A percentile compares a stretch with the other conserved stretches of the same genome.
These are phyloP conservation scores for Drosophila nr. medialis DNA, from an alignment of 2,888 invertebrate species.

Conservation along the genomic window DNA sequence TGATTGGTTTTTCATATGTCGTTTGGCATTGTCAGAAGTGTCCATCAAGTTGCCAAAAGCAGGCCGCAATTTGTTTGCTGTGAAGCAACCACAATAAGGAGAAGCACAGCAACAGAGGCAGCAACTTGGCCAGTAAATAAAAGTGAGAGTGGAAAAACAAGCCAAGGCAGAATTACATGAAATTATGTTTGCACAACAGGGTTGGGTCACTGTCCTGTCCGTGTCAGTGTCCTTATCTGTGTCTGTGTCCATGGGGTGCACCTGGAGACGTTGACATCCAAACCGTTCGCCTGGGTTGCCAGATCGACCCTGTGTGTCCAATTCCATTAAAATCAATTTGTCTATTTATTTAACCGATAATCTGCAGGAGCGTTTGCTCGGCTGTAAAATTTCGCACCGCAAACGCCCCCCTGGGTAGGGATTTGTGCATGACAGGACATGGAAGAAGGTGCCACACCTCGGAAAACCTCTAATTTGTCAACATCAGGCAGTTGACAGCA, in stretches of 20 bases:
- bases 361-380: conserved; percentile 60
- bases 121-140: conserved; percentile 37
- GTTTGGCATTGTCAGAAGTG: conserved; percentile 23
- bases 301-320: conserved; percentile 52
- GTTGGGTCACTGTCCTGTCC: conserved; percentile 38
- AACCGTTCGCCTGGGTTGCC: conserved; percentile 1
- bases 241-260: conserved; percentile 18
- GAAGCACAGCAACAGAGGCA: conserved; percentile 23
- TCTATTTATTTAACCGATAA: conserved; percentile 78
- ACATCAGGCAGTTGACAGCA: conserved; percentile 52
- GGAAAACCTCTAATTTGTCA: conserved; percentile 75
- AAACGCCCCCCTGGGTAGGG: conserved; percentile 29
- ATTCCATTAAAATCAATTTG: conserved; percentile 80
- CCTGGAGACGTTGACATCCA: conserved; percentile 1
- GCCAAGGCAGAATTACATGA: conserved; percentile 66
- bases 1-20: conserved; percentile 33
- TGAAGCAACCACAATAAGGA: conserved; percentile 31
- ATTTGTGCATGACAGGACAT: conserved; percentile 46
- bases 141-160: conserved; percentile 19
- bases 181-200: conserved; percentile 73
- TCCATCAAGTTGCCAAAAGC: conserved; percentile 26
- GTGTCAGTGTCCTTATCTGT: background rate
- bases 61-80: conserved; percentile 24
- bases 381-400: conserved; percentile 57
- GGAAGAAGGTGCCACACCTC: conserved; percentile 44